Evolutionary conservation across 2,888 invertebrate genomes (phyloP).

Genomic region (Metalampra italica): DNA sequence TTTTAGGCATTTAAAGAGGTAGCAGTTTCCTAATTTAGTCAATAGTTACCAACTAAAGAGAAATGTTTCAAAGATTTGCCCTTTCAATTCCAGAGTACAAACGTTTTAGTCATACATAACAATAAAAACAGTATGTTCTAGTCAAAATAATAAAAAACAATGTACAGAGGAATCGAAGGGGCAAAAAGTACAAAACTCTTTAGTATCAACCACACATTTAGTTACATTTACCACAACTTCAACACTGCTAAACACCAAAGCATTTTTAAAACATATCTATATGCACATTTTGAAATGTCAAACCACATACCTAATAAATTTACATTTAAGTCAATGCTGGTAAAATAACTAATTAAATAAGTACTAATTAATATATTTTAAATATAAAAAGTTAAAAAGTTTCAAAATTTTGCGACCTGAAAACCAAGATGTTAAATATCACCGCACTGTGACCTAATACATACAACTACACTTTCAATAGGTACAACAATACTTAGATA

Average conservation of each 20-base stretch:
- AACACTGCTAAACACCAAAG: slow-evolving; percentile 35
- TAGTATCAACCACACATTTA: slow-evolving; percentile 9
- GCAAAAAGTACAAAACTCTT: not conserved
- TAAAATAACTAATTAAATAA: too few relatives aligned
- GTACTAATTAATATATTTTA: too few relatives aligned
- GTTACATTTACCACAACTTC: slow-evolving; percentile 36
- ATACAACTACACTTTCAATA: too few relatives aligned
- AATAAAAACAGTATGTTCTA: too few relatives aligned
- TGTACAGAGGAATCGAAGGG: too few relatives aligned
- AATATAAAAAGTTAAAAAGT: too few relatives aligned
- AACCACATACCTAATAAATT: not conserved
- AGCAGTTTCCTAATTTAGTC: slow-evolving; percentile 43
- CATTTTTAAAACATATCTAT: slow-evolving; percentile 27
- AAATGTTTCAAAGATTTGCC: not conserved
- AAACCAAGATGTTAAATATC: too few relatives aligned
- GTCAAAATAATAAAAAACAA: too few relatives aligned
- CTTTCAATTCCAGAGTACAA: too few relatives aligned
- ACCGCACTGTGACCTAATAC: too few relatives aligned
- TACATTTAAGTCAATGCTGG: not conserved
- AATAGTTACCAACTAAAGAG: slow-evolving; percentile 1
- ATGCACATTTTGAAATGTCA: slow-evolving; percentile 7
- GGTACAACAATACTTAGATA: too few relatives aligned
- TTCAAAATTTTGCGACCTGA: too few relatives aligned
- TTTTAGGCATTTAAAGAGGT: slow-evolving; percentile 72
- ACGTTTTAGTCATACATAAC: not conserved